A percentile compares a stretch with the other conserved stretches of the same genome.
phyloP scores from a whole-genome alignment of 2,888 invertebrate genomes.

The Pinctada fucata region DNA sequence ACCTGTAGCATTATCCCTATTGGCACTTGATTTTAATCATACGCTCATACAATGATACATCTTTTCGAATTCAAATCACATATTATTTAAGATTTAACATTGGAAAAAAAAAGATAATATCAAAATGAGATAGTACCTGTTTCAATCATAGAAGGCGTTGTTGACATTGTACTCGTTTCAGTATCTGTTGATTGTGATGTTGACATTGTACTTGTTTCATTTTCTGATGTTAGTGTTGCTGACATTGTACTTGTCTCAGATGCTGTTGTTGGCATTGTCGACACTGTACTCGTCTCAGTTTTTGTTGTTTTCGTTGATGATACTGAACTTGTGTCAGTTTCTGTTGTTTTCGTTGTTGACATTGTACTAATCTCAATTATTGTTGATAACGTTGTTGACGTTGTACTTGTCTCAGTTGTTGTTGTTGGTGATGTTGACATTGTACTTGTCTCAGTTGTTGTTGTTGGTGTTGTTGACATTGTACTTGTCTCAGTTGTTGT shows the following conservation, averaged over 20 bases:
- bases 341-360: neutral
- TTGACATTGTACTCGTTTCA: too few relatives aligned
- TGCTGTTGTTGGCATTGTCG: neutral
- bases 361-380: neutral
- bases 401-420: neutral
- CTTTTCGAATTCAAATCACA: too few relatives aligned
- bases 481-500: neutral
- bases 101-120: too few relatives aligned
- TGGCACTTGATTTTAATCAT: too few relatives aligned
- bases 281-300: neutral
- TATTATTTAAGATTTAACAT: too few relatives aligned
- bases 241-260: neutral
- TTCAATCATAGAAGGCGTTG: too few relatives aligned
- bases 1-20: too few relatives aligned
- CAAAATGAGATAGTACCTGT: too few relatives aligned
- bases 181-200: too few relatives aligned
- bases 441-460: neutral
- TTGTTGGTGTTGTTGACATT: neutral
- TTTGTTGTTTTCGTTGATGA: neutral
- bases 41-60: too few relatives aligned
- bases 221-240: too few relatives aligned
- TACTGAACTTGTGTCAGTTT: neutral
- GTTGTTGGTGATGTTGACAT: neutral
- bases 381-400: neutral
- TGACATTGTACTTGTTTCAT: too few relatives aligned